Evolutionary conservation across 2,113 vertebrate genomes (phyloP), one percentile per base, ranked within the genome.

Genomic region (Carollia perspicillata): DNA sequence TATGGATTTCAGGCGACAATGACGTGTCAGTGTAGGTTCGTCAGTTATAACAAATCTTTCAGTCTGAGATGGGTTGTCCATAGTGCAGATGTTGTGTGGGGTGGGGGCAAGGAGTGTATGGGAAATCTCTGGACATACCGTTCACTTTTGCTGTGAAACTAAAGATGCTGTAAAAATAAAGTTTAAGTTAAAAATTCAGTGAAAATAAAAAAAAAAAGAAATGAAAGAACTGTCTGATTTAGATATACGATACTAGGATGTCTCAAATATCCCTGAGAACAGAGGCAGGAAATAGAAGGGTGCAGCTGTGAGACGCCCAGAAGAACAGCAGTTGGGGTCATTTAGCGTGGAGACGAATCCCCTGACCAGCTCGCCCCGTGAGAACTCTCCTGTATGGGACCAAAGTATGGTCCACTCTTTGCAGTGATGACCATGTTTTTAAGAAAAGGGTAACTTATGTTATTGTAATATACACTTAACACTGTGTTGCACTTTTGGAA

Each of bases 211-310:
- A 55, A 55, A 55, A 58, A 58, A 23, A 89, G 47, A 94, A 63
- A n/a, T 94, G 11, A 96, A 91, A 72, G 44, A 80, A 84, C 20
- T 35, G 28, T 94, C 35, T 83, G 37, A 49, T 91, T 95, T 86
- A 65, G 28, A 22, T 78, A 35, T 51, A n/a, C 66, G 28, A 42
- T 75, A 95, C 13, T 60, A 93, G 33, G 8, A 65, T 89, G n/a
- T 88, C 92, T 94, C 53, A 83, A 66, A 55, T 90, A 37, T 84
- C 47, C 5, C 1, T 93, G 47, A 95, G 1, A 16, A 49, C 37
- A 49, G 63, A 69, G 28, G 37, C 33, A 95, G 84, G 93, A 87
- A 92, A 63, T 77, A 80, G 16, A 93, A 44, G 33, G 58, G 2
- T 28, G 4, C 60, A 66, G 58, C 18, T 66, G 14, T 30, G 69